Evolutionary conservation across 1,140 invertebrate genomes (phyloP).

Genomic region (Drosophila simulans): DNA sequence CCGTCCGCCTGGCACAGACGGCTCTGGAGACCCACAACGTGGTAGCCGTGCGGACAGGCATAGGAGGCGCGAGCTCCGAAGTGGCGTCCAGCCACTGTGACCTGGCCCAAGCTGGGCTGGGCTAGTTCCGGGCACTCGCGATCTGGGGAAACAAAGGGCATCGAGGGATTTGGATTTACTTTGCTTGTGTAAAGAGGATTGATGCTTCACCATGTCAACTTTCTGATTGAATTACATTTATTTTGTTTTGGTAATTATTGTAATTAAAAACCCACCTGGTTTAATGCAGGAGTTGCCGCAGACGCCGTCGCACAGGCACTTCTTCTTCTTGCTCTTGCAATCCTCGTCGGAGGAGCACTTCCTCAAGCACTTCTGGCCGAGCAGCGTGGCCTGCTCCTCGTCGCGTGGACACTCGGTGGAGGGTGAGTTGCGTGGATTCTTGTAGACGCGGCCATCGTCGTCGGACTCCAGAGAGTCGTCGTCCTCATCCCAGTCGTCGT

Average conservation of each 20-base stretch:
- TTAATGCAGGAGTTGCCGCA: constrained; percentile 99
- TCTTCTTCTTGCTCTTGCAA: constrained; percentile 98
- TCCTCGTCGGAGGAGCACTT: constrained; percentile 97
- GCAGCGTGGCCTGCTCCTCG: constrained; percentile 88
- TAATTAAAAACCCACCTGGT: constrained; percentile 87
- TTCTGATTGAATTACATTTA: too few species aligned
- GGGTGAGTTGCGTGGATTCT: constrained; percentile 95
- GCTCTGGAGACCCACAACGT: constrained; percentile 93
- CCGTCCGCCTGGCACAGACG: constrained; percentile 96
- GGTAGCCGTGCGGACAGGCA: constrained; percentile 93
- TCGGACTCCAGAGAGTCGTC: constrained; percentile 86
- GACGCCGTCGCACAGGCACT: constrained; percentile 97
- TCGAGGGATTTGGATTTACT: not conserved
- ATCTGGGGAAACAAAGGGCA: constrained; percentile 86
- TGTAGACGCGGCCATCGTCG: constrained; percentile 90
- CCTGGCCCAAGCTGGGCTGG: constrained; percentile 89
- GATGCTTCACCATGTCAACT: too few species aligned
- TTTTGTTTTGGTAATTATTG: too few species aligned
- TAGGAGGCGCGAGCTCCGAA: constrained; percentile 93
- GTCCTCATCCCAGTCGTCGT: constrained; percentile 88
- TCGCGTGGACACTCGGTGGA: constrained; percentile 92
- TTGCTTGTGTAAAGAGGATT: too few species aligned
- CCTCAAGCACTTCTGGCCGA: constrained; percentile 94
- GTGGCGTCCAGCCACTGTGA: constrained; percentile 89
- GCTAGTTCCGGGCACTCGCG: constrained; percentile 92